Base-by-base conservation (phyloP, 2,888 invertebrate genomes). In the Petrolisthes cinctipes region DNA sequence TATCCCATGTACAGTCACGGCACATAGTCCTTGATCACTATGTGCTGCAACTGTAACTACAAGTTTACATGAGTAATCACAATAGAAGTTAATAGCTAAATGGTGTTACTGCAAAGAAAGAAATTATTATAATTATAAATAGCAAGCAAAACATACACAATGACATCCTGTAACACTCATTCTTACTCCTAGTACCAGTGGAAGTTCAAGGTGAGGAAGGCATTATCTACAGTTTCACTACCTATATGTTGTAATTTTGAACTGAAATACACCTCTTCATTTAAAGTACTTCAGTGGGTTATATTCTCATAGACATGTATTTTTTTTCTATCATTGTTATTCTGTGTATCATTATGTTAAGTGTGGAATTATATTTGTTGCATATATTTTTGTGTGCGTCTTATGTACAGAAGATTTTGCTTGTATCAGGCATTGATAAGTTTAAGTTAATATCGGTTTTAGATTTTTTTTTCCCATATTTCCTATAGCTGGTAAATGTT, bases 341-440 rank as follows among this genome's bases (percentile, higher is more conserved):
- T 79, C 37, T 79, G 53, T 76, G 76, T 7, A 73, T 20, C n/a
- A 73, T 73, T 81, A 53, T 82, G 79, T 85, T 86, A 71, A 82
- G 56, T 75, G 82, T 82, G 86, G 75, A 86, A 86, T 75, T 66
- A 71, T 71, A 71, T 86, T 86, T 80, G 81, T 86, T 86, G 86
- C 86, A 86, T 86, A 86, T 82, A 73, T 86, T 84, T 81, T 57
- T 86, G 86, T 86, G 86, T 86, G 86, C 86, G 56, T 86, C 82
- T 82, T 82, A 53, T 85, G 51, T 85, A 81, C 75, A 83, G 54
- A 83, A 75, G 4, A 75, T 86, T 76, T 86, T 86, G 86, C 86
- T 86, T 86, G 86, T 82, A 86, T 86, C 86, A 86, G 86, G 86
- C 86, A 82, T 75, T 82, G 20, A 37, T 83, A 56, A 75, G 75